Evolutionary conservation across 2,797 vertebrate genomes (phyloP), one percentile per base, ranked within the genome.

Genomic region (Presbytis comata): DNA sequence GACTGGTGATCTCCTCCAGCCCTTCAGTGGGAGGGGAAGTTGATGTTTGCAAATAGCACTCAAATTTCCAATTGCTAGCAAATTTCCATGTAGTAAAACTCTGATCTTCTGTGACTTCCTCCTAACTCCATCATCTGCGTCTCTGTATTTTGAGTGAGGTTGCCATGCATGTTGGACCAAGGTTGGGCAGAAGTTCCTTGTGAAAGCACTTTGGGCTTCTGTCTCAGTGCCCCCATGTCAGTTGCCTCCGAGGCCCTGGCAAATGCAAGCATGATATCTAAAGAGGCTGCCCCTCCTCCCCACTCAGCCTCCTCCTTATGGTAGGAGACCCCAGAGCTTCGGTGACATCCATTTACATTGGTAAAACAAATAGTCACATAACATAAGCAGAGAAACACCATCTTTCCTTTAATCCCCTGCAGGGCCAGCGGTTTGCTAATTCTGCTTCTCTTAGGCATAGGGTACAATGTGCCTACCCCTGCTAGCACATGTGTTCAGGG

Each of bases 1-100:
- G 36, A 33, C 30, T 3, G 28, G 41, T 28, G 30, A 46, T 1
- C 13, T 28, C 11, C 78, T 59, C 3, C 2, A n/a, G 53, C 12
- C 78, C 41, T 19, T 8, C 46, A 17, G 74, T n/a, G 12, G 41
- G 70, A 83, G 59, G 39, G 7, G 2, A 41, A 36, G 75, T 5
- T 0, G 24, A 16, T 0, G 6, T n/a, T 33, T 46, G 12, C 5
- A 64, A 70, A n/a, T 1, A 1, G 14, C 22, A 0, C 78, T 3
- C n/a, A 6, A 26, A 19, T 16, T 10, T 46, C 39, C 44, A 4
- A 7, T 17, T 33, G 12, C 53, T 46, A 53, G n/a, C 11, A 6
- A 7, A 16, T 14, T 28, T 76, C 67, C 24, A 8, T 0, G 3
- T 6, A 2, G 33, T 86, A 44, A 61, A 17, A 11, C 50, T 74